These are phyloP conservation scores for Chirona hameri DNA, from an alignment of 2,888 invertebrate species.

Conservation along the genomic window DNA sequence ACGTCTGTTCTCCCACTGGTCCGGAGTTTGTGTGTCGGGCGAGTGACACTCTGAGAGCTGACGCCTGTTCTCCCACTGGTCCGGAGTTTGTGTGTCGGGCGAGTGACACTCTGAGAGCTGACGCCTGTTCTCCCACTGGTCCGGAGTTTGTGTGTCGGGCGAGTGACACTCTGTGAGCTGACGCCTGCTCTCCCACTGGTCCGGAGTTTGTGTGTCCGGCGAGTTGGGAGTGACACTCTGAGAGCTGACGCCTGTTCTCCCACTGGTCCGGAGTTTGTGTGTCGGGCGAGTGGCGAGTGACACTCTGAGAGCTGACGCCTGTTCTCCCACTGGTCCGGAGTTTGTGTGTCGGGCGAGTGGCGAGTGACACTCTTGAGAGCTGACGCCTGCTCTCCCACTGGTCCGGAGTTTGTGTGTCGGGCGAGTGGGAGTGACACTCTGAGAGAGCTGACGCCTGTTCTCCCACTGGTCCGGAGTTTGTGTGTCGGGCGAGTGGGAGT, in stretches of 20 bases:
- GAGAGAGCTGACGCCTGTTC: neutral
- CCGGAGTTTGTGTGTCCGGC: neutral
- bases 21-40: neutral
- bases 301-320: neutral
- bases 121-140: neutral
- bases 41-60: neutral
- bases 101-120: neutral
- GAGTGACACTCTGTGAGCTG: neutral
- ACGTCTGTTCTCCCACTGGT: neutral
- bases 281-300: neutral
- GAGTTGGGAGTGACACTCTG: neutral
- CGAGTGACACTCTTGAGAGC: neutral
- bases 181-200: neutral
- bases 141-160: neutral
- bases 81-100: neutral
- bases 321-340: neutral
- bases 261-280: neutral
- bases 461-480: neutral
- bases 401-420: neutral
- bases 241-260: neutral
- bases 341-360: neutral
- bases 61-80: neutral
- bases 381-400: neutral
- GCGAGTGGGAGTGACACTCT: neutral
- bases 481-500: neutral